These are phyloP conservation scores for Phalloptychus januarius DNA, from an alignment of 2,797 vertebrate species.

Conservation along the genomic window DNA sequence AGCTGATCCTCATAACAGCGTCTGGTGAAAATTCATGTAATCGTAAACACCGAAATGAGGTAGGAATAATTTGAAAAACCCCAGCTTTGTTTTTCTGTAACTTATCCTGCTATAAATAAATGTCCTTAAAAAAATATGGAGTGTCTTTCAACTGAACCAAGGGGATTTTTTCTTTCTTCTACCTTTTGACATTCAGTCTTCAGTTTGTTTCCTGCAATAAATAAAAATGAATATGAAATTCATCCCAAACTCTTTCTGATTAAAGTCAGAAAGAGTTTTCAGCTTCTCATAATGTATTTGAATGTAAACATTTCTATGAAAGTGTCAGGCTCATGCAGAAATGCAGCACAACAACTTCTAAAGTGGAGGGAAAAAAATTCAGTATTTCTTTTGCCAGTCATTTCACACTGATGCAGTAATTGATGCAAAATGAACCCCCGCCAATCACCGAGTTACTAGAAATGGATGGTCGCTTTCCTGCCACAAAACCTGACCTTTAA, in stretches of 20 bases:
- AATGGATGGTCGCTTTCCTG: not conserved
- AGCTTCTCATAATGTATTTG: not conserved
- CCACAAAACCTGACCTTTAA: not conserved
- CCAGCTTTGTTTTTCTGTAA: conserved; percentile 17
- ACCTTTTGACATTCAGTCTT: conserved; percentile 1
- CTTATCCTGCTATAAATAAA: conserved; percentile 23
- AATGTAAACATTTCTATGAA: not conserved
- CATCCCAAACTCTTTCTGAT: not conserved
- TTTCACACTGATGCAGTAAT: not conserved
- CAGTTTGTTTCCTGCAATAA: not conserved
- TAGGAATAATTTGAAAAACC: conserved; percentile 20
- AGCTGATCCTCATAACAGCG: conserved; percentile 20
- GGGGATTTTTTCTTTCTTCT: conserved; percentile 15
- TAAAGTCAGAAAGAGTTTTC: not conserved
- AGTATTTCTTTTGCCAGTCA: not conserved
- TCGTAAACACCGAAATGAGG: conserved; percentile 33
- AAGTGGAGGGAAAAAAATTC: not conserved
- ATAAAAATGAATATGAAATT: not conserved
- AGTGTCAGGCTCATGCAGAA: not conserved
- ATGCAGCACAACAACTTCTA: not conserved
- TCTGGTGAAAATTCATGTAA: conserved; percentile 30
- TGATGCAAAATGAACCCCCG: not conserved
- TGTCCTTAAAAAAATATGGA: not conserved
- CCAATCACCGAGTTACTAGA: not conserved
- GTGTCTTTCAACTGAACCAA: not conserved